Percentiles rank a stretch among this genome's conserved stretches.
Conservation (phyloP, 2,797 vertebrate genomes). For the Eidolon dupreanum region DNA sequence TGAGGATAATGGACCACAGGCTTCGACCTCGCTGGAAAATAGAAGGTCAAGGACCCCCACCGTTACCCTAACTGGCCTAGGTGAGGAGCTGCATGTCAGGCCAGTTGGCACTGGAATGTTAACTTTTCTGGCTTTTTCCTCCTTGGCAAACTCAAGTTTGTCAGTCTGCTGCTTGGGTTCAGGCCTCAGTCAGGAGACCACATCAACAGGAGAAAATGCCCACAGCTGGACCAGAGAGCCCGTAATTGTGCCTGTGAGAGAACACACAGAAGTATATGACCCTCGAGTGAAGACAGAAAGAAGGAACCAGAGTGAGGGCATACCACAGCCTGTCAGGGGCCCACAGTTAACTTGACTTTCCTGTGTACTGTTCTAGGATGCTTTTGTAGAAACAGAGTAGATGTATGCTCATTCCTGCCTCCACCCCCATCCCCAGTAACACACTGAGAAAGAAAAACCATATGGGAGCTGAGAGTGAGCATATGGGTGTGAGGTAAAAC, state of each 20-base stretch:
- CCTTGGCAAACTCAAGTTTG: neutral
- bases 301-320: neutral
- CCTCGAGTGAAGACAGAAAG: neutral
- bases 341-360: neutral
- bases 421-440: constrained; percentile 40
- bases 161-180: neutral
- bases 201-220: neutral
- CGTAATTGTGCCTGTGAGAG: rapidly evolving
- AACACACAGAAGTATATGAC: neutral
- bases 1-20: neutral
- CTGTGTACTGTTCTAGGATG: neutral
- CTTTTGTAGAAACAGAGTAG: neutral
- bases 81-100: neutral
- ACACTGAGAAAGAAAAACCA: constrained; percentile 53
- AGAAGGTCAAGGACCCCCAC: neutral
- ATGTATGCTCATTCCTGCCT: neutral
- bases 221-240: neutral
- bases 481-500: constrained; percentile 78
- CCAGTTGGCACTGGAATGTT: neutral
- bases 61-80: neutral
- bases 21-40: neutral
- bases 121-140: neutral
- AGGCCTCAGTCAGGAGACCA: neutral
- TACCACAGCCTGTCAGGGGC: neutral
- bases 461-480: constrained; percentile 79